A percentile compares a stretch with the other conserved stretches of the same genome.
Evolutionary conservation across 1,140 invertebrate species (phyloP).

Genomic region (Ceratitis capitata): DNA sequence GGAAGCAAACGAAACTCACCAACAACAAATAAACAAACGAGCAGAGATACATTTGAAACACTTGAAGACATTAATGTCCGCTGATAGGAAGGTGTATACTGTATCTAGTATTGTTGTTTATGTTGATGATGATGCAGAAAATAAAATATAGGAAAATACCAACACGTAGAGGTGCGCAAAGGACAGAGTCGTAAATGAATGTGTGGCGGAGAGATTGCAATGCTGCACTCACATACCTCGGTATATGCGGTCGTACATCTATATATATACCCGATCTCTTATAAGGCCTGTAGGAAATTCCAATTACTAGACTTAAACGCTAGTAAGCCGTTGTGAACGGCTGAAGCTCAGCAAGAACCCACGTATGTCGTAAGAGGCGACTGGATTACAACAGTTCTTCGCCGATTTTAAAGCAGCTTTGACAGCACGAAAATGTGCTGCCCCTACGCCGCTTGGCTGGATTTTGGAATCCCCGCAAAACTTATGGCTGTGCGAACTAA

Average conservation of each 20-base stretch:
- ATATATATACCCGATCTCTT: no score
- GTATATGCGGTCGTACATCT: background rate
- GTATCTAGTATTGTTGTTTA: conserved; percentile 37
- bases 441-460: no score
- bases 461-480: no score
- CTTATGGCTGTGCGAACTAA: no score
- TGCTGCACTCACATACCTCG: background rate
- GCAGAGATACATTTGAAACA: conserved; percentile 5
- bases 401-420: no score
- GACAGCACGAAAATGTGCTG: no score
- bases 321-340: no score
- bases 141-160: background rate
- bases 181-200: conserved; percentile 11
- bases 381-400: no score
- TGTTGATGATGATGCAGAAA: conserved; percentile 36
- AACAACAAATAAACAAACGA: background rate
- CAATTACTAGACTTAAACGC: no score
- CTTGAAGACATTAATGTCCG: conserved; percentile 19
- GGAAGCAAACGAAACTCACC: background rate
- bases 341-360: background rate
- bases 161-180: background rate
- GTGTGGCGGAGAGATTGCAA: conserved; percentile 10
- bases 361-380: no score
- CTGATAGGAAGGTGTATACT: conserved; percentile 36
- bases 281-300: background rate